Evolutionary conservation across 2,113 vertebrate genomes (phyloP).

Genomic region (Numenius arquata): DNA sequence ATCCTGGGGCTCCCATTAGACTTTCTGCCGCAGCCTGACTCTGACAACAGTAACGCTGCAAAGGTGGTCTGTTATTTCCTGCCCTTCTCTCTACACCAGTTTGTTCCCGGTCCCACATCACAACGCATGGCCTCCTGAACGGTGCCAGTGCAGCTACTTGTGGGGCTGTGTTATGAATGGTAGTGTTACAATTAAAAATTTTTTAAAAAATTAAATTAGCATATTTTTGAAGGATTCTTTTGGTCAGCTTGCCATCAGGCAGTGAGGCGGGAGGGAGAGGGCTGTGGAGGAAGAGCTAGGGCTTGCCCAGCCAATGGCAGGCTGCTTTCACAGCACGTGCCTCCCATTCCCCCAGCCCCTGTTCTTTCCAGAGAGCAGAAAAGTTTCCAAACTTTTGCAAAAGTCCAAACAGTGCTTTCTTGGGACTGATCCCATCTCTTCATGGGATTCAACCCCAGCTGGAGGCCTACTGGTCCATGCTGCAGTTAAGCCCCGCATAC

Average conservation of each 20-base stretch:
- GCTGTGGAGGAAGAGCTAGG: neutral
- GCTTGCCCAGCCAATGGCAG: neutral
- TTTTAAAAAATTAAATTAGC: no score
- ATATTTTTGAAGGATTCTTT: neutral
- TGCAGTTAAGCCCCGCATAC: neutral
- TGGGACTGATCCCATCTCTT: neutral
- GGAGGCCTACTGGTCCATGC: neutral
- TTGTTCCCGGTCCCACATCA: neutral
- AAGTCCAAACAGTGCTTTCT: neutral
- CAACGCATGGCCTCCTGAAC: neutral
- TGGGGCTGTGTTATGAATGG: neutral
- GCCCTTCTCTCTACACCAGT: neutral
- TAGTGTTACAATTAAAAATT: neutral
- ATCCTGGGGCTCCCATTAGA: neutral
- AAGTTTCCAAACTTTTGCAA: neutral
- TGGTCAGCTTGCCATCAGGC: neutral
- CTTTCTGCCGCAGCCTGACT: neutral
- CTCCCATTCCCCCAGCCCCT: neutral
- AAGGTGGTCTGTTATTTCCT: neutral
- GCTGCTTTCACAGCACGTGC: neutral
- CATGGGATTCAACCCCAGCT: neutral
- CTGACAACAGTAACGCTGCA: neutral
- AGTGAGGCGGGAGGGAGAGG: neutral
- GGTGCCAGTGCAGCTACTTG: rapidly evolving
- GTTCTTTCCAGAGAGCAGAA: neutral